A percentile compares a stretch with the other conserved stretches of the same genome.
Evolutionary conservation across 2,888 invertebrate species (phyloP).

Genomic region (Caenorhabditis japonica): DNA sequence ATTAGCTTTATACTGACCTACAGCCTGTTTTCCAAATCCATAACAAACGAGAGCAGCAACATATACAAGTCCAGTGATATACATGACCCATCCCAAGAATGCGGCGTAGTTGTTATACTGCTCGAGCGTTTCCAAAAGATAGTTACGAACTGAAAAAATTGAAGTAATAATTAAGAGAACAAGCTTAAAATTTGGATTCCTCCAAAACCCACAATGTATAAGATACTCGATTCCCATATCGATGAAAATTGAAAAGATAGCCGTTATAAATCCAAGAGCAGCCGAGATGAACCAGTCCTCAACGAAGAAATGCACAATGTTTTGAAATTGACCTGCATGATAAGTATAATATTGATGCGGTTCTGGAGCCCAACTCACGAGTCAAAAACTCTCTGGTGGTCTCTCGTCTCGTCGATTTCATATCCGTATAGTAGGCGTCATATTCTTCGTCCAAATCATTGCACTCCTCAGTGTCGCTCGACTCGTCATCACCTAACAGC

Average conservation of each 20-base stretch:
- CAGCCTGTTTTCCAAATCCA: slow-evolving; percentile 94
- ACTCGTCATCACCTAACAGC: slow-evolving; percentile 37
- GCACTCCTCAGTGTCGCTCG: slow-evolving; percentile 28
- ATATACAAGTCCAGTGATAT: slow-evolving; percentile 90
- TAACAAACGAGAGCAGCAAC: slow-evolving; percentile 98
- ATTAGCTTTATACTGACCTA: slow-evolving; percentile 82
- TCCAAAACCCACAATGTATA: slow-evolving; percentile 70
- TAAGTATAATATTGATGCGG: neutral
- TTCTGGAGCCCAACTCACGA: slow-evolving; percentile 5
- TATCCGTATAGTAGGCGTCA: slow-evolving; percentile 29
- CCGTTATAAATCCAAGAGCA: slow-evolving; percentile 79
- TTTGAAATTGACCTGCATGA: slow-evolving; percentile 69
- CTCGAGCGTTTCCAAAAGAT: slow-evolving; percentile 12
- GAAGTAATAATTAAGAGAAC: too few species aligned
- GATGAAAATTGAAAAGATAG: slow-evolving; percentile 76
- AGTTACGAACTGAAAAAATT: slow-evolving; percentile 43
- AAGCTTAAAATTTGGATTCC: too few species aligned
- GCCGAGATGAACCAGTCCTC: slow-evolving; percentile 80
- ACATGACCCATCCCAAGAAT: slow-evolving; percentile 84
- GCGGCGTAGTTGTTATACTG: slow-evolving; percentile 59
- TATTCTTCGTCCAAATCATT: slow-evolving; percentile 35
- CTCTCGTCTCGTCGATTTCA: slow-evolving; percentile 33
- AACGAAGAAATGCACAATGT: slow-evolving; percentile 75
- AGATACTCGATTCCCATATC: slow-evolving; percentile 75
- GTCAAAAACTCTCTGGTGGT: slow-evolving; percentile 45